Evolutionary conservation across 1,140 invertebrate species (phyloP).

Genomic region (Samia ricini): DNA sequence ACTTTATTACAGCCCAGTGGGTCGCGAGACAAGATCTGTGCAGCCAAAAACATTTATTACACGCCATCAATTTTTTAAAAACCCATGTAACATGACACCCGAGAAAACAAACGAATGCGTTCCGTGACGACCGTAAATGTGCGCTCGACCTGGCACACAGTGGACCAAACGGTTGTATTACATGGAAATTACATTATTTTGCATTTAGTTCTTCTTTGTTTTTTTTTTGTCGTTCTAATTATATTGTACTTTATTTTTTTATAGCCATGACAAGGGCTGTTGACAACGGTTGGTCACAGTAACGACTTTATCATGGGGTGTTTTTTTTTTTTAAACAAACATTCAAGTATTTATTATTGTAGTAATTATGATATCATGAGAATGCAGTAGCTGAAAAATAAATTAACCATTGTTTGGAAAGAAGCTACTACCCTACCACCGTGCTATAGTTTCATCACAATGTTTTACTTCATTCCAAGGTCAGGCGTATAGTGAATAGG

Average conservation of each 20-base stretch:
- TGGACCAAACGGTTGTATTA: slow-evolving; percentile 25
- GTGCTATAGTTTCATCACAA: no score
- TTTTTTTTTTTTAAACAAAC: no score
- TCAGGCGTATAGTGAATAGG: no score
- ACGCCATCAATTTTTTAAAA: slow-evolving; percentile 67
- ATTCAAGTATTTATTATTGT: no score
- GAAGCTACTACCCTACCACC: no score
- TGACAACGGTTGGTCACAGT: neutral
- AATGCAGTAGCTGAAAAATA: no score
- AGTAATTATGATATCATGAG: no score
- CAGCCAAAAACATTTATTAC: slow-evolving; percentile 72
- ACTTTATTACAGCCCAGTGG: slow-evolving; percentile 44
- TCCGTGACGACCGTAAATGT: slow-evolving; percentile 40
- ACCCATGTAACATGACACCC: slow-evolving; percentile 66
- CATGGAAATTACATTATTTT: slow-evolving; percentile 7
- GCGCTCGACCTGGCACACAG: slow-evolving; percentile 29
- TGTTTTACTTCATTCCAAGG: no score
- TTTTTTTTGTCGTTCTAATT: slow-evolving; percentile 1
- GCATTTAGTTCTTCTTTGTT: slow-evolving; percentile 2
- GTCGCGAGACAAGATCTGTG: slow-evolving; percentile 46
- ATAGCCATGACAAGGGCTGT: neutral
- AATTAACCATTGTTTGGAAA: no score
- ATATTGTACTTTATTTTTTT: neutral
- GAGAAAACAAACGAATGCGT: slow-evolving; percentile 44
- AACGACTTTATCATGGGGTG: neutral